These are phyloP conservation scores for Orcinus orca DNA, from an alignment of 2,113 vertebrate genomes.

Conservation along the genomic window DNA sequence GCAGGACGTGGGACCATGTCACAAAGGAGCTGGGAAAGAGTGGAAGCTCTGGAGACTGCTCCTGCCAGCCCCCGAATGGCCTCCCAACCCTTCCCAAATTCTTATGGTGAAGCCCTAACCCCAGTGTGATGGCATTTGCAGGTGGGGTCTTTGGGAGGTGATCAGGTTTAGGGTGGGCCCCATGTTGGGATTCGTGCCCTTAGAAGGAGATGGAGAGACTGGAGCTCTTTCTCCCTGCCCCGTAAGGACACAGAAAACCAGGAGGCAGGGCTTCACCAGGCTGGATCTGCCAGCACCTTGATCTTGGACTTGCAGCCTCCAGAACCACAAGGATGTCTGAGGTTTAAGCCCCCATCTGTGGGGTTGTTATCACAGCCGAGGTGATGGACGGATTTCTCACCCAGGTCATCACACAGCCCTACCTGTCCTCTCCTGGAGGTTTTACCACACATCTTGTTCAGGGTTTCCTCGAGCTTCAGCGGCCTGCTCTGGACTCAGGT, in stretches of 20 bases:
- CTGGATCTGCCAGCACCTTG: neutral
- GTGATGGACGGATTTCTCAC: neutral
- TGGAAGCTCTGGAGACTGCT: neutral
- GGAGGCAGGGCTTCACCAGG: rapidly evolving
- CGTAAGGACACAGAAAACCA: neutral
- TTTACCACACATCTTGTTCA: neutral
- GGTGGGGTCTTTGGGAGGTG: neutral
- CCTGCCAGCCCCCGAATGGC: rapidly evolving
- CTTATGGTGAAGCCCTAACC: neutral
- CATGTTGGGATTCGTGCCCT: neutral
- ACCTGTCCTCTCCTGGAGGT: too few relatives aligned
- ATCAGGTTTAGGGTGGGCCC: neutral
- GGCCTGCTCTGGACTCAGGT: too few relatives aligned
- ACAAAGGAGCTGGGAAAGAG: neutral
- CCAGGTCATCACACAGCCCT: rapidly evolving
- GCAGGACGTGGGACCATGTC: neutral
- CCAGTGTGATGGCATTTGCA: neutral
- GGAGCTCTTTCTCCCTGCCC: neutral
- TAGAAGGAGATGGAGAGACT: rapidly evolving
- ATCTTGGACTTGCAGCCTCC: neutral
- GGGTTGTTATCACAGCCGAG: neutral
- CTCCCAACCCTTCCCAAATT: neutral
- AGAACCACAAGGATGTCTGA: neutral
- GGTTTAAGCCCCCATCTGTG: rapidly evolving
- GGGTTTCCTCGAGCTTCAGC: rapidly evolving